A percentile compares a stretch with the other conserved stretches of the same genome.
These are phyloP conservation scores for Ptilonorhynchus violaceus DNA, from an alignment of 2,113 vertebrate species.

Conservation along the genomic window DNA sequence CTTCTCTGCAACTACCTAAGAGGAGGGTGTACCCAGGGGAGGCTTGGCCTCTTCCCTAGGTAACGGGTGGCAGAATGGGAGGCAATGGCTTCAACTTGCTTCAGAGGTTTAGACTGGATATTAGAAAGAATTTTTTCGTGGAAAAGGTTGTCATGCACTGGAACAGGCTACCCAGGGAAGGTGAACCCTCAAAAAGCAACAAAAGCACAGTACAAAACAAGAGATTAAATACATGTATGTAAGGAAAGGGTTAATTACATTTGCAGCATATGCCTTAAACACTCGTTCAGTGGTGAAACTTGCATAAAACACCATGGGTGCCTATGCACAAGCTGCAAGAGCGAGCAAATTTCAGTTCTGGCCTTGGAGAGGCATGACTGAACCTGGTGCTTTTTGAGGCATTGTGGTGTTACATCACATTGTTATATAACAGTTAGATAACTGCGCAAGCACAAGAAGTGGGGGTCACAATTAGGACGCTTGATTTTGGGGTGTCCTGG, in stretches of 20 bases:
- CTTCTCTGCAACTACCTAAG: background rate
- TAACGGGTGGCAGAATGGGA: background rate
- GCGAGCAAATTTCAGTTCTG: background rate
- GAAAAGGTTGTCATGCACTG: background rate
- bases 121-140: background rate
- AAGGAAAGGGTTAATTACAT: background rate
- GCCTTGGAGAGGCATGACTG: too few species aligned
- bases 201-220: background rate
- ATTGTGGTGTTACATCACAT: background rate
- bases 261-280: background rate
- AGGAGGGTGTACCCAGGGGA: too few species aligned
- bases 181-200: background rate
- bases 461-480: background rate
- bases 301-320: background rate
- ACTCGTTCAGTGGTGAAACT: background rate
- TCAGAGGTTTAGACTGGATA: background rate
- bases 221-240: rapidly evolving
- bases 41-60: background rate
- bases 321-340: background rate
- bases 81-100: background rate
- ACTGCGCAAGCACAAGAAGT: background rate
- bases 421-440: background rate
- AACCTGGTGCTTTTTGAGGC: background rate
- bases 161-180: background rate
- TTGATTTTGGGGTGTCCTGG: background rate